phyloP scores from a whole-genome alignment of 2,888 invertebrate species.

The Seira musarum region DNA sequence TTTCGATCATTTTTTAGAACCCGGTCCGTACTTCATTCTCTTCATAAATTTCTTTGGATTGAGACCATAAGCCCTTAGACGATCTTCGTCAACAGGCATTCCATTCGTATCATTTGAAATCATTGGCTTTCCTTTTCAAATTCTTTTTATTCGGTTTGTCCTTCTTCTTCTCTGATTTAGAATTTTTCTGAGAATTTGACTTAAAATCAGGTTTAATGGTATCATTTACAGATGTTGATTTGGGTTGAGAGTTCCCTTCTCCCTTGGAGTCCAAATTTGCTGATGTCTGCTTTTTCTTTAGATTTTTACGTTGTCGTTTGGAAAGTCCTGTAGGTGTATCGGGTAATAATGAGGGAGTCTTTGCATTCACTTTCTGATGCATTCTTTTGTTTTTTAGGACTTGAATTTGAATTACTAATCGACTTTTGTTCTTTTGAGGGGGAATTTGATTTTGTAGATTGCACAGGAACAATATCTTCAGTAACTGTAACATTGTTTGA shows the following conservation, averaged over 20 bases:
- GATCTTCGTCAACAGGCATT: constrained; percentile 79
- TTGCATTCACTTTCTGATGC: constrained; percentile 8
- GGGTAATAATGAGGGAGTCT: neutral
- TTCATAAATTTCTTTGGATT: constrained; percentile 91
- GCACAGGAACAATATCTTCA: neutral
- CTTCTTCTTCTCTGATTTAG: constrained; percentile 55
- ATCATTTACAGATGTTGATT: neutral
- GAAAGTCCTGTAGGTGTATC: constrained; percentile 2
- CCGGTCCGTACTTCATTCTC: constrained; percentile 79
- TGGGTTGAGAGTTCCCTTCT: neutral
- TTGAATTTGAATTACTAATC: neutral
- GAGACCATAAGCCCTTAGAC: constrained; percentile 91
- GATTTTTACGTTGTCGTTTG: constrained; percentile 43
- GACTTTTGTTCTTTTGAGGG: constrained; percentile 36
- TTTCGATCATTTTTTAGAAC: too few species aligned
- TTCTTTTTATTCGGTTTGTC: constrained; percentile 48
- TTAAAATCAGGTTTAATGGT: neutral
- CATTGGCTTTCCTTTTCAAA: constrained; percentile 47
- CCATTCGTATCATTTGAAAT: constrained; percentile 62
- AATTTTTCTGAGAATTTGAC: neutral
- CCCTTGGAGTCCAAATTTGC: constrained; percentile 18
- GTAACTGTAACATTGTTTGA: neutral
- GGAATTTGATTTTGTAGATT: constrained; percentile 19
- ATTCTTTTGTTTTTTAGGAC: neutral
- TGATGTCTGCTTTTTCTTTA: constrained; percentile 72